Evolutionary conservation across 2,888 invertebrate genomes (phyloP), one percentile per base, ranked within the genome.

Genomic region (Cephus pulcher): DNA sequence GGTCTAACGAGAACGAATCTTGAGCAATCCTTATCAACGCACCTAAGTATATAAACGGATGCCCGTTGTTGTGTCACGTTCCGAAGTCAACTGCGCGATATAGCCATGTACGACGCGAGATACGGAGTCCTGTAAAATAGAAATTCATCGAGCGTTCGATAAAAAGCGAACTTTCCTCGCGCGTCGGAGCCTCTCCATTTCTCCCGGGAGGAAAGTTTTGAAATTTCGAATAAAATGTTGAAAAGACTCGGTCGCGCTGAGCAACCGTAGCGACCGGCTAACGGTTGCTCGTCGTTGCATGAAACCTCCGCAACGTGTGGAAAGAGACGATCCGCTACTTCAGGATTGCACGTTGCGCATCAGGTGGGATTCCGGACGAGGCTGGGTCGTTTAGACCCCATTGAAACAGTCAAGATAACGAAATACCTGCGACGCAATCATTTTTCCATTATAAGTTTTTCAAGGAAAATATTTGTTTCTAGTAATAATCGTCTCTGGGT

Each of bases 251-350:
- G 32, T 71, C 71, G 71, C 32, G 71, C 12, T 3, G 56, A 23
- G 56, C 56, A 56, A 56, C 56, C 56, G 56, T 56, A 56, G 56
- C 71, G 71, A 32, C 33, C 12, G 33, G 71, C 23, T 71, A 71
- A 71, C 71, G 71, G 71, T 71, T 71, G 71, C 71, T 71, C 71
- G 71, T 71, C 71, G 71, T 71, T 71, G 71, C 71, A 34, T 34
- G 71, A 71, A 71, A 71, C 12, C 71, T 32, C 71, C 30, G 71
- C 33, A 33, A 71, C 71, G 71, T 34, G 71, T 34, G 32, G 71
- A 71, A 32, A 34, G 33, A 32, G 71, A 71, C 71, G 71, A 71
- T 23, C 56, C 56, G 56, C 56, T 56, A 56, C 56, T 9, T 56
- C 23, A 23, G 56, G 56, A 56, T 23, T 56, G 56, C 56, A 56